Evolutionary conservation across 2,797 vertebrate species (phyloP), one percentile per base, ranked within the genome.

Genomic region (Rhynchonycteris naso): DNA sequence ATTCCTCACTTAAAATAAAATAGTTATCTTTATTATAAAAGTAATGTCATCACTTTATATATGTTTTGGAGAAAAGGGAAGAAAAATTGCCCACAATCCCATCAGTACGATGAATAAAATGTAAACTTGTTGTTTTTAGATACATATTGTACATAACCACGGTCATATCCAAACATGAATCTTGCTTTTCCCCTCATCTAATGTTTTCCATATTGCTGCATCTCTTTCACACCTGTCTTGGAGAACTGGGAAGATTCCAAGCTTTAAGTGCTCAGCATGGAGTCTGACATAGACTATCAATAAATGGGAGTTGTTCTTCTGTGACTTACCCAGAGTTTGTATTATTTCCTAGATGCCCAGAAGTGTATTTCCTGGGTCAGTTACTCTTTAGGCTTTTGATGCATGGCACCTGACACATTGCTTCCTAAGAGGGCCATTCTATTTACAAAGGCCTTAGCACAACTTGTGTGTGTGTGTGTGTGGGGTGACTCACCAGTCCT

Each of bases 41-140:
- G 58, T 90, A 87, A 47, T 24, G 5, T 68, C 13, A 21, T 83
- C 59, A 61, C 50, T 72, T 93, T 76, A 52, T 80, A 72, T 65
- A 84, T 63, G 74, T 59, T 96, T 59, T 78, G 38, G 75, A 93
- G 35, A 72, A 80, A 65, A 90, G 80, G 59, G 63, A 88, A 80
- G 78, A 87, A 86, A 93, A 74, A 78, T 38, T 47, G 33, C 26
- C 84, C 30, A 19, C 14, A 71, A 26, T 58, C 71, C 63, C 26
- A 75, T 84, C 33, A 75, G 65, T 90, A 85, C 61, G 81, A 56
- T 63, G 63, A 82, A 72, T 58, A 89, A 30, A 72, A 68, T 86
- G 30, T 16, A 52, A 59, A 82, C 69, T 47, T 65, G 12, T 79
- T 47, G 43, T 33, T 59, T 72, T 74, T 82, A n/a, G 43, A 58